Conservation (phyloP, 2,888 invertebrate species). For the Sminthurides aquaticus region DNA sequence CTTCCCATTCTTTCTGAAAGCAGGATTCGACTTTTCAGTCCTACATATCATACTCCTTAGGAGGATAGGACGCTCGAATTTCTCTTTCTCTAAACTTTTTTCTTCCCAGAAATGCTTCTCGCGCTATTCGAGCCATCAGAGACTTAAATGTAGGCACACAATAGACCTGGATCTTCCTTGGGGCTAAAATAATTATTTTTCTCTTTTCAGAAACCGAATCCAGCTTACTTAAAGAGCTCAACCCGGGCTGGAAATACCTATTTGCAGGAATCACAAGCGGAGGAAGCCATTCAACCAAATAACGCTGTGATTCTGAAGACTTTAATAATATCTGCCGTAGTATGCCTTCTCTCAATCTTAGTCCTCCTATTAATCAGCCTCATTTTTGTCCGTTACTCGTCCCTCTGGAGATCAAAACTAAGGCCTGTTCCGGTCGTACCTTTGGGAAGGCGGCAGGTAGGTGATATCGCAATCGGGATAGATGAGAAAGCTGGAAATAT, state of each 20-base stretch:
- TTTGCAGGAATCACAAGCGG: neutral
- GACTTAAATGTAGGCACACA: no score
- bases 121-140: no score
- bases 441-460: conserved; percentile 15
- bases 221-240: conserved; percentile 15
- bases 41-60: no score
- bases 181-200: conserved; percentile 6
- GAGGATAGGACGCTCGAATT: no score
- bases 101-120: no score
- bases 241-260: neutral
- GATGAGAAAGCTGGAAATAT: no score
- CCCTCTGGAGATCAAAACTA: conserved; percentile 15
- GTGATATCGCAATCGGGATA: no score
- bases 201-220: conserved; percentile 10
- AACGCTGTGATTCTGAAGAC: conserved; percentile 40
- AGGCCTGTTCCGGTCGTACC: conserved; percentile 8
- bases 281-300: neutral
- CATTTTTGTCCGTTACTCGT: conserved; percentile 32
- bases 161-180: neutral
- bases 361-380: conserved; percentile 36
- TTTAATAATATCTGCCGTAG: conserved; percentile 38
- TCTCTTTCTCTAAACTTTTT: no score
- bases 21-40: no score
- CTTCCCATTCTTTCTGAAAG: no score
- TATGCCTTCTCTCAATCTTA: conserved; percentile 40